phyloP scores from a whole-genome alignment of 2,797 vertebrate genomes.

The Lagothrix lagotricha region DNA sequence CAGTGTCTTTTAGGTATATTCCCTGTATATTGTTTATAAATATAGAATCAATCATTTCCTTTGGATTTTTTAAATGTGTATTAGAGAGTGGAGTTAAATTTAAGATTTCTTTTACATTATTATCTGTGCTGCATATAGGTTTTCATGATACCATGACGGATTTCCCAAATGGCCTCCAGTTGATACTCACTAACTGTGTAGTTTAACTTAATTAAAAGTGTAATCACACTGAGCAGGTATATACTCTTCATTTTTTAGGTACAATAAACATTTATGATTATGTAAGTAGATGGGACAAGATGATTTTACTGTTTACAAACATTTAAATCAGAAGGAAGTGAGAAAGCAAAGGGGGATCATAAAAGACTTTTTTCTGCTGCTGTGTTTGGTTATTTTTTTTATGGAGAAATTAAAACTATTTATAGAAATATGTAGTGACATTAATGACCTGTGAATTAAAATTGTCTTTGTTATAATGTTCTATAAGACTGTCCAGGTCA shows the following conservation, averaged over 20 bases:
- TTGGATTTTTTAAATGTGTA: background rate
- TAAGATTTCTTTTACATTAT: background rate
- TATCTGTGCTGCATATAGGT: background rate
- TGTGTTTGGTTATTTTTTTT: background rate
- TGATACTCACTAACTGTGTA: background rate
- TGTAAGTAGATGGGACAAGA: background rate
- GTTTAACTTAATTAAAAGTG: background rate
- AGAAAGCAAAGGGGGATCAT: background rate
- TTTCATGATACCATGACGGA: background rate
- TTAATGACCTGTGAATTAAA: background rate
- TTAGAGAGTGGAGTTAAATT: background rate
- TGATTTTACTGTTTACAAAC: background rate
- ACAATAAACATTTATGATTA: background rate
- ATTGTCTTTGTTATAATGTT: background rate
- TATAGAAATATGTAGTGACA: background rate
- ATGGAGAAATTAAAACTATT: conserved; percentile 6
- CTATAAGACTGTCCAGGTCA: background rate
- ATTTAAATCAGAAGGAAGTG: background rate
- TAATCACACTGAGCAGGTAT: background rate
- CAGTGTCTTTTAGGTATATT: background rate
- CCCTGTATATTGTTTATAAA: background rate
- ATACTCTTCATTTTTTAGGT: background rate
- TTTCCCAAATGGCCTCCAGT: background rate
- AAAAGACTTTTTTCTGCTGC: background rate
- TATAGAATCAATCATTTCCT: background rate